Base-by-base conservation (phyloP, 30 jellyfish, hydroid and myxozoan species). In the Hydra vulgaris region DNA sequence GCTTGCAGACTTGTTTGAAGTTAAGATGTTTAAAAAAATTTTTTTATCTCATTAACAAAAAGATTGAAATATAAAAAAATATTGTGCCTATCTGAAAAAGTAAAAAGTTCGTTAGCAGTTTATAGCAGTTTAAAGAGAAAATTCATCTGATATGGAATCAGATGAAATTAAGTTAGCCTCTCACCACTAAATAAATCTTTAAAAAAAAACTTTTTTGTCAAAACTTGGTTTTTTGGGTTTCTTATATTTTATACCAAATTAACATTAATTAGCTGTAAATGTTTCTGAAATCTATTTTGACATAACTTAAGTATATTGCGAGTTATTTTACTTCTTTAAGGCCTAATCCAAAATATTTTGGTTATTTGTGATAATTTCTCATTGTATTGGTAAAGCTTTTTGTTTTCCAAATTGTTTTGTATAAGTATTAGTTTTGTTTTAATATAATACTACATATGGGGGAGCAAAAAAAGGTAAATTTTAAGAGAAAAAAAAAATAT, bases 261-360 rank as follows among this genome's bases (percentile, higher is more conserved):
- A 56, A 56, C 71, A 56, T 56, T n/a, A 56, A n/a, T n/a, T n/a
- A n/a, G n/a, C 71, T 56, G 71, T 56, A 56, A 56, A 56, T 56
- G 71, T 56, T 56, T 56, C 71, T 56, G 71, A 56, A 56, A n/a
- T 56, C 71, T 56, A 56, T 56, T 56, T 56, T 56, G n/a, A 56
- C 71, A 56, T 56, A 56, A 15, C 71, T 56, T 56, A 17, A 56
- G 71, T 56, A 56, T 15, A 15, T 56, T 56, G 17, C n/a, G 71
- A 15, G 17, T 56, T 56, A 15, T 56, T 56, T n/a, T n/a, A 56
- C 71, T 56, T 56, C n/a, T 15, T 56, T 17, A 15, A 56, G 71
- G 17, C 71, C 71, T 56, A 56, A 56, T 56, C 71, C 17, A n/a
- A 56, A 56, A 56, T 56, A 56, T 15, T 17, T 56, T 56, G n/a